Percentiles rank a stretch among this genome's conserved stretches.
phyloP scores from a whole-genome alignment of 1,140 invertebrate species.

The Diuraphis noxia region DNA sequence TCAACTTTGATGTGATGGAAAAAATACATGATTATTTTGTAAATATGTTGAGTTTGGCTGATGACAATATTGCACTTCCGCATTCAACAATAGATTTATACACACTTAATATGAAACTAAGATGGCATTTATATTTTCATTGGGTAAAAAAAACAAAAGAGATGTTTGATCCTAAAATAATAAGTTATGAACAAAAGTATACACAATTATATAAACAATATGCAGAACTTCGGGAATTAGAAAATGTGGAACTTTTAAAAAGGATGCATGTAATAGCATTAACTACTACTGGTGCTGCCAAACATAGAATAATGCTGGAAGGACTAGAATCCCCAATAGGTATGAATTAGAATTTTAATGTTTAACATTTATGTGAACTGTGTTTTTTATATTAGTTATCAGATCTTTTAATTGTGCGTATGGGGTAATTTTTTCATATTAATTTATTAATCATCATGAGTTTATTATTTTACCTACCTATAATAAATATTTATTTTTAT shows the following conservation, averaged over 20 bases:
- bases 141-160: constrained; percentile 7
- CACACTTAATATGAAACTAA: not conserved
- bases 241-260: constrained; percentile 53
- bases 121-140: constrained; percentile 22
- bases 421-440: no score
- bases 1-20: constrained; percentile 17
- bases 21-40: not conserved
- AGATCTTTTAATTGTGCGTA: no score
- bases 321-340: constrained; percentile 67
- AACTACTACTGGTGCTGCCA: constrained; percentile 78
- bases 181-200: not conserved
- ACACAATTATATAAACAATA: constrained; percentile 6
- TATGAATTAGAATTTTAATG: not conserved
- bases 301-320: constrained; percentile 67
- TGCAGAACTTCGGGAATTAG: constrained; percentile 26
- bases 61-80: not conserved
- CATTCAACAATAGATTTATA: not conserved
- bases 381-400: no score
- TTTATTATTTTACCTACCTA: no score
- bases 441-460: no score
- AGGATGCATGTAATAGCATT: constrained; percentile 68
- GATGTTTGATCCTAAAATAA: constrained; percentile 22
- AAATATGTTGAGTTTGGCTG: not conserved
- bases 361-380: no score
- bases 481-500: no score